Percentiles rank a stretch among this genome's conserved stretches.
phyloP scores from a whole-genome alignment of 1,140 invertebrate species.

The Bombus pascuorum region DNA sequence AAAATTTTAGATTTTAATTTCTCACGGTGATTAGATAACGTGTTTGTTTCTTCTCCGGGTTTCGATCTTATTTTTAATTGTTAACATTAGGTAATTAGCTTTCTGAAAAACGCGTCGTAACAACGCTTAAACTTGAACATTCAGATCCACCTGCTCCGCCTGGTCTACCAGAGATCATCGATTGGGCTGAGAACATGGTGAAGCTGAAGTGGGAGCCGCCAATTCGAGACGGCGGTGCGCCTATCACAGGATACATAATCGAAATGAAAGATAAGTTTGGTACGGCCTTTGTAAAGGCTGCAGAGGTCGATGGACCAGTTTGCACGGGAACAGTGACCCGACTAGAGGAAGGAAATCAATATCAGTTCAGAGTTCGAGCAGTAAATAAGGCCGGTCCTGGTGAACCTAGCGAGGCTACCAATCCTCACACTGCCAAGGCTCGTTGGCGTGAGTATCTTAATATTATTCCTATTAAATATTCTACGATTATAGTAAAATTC shows the following conservation, averaged over 20 bases:
- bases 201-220: slow-evolving; percentile 98
- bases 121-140: background rate
- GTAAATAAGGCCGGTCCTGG: slow-evolving; percentile 98
- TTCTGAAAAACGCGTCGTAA: background rate
- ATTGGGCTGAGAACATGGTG: slow-evolving; percentile 96
- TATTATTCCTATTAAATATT: background rate
- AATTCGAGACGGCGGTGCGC: slow-evolving; percentile 96
- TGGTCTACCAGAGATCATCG: slow-evolving; percentile 95
- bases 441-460: slow-evolving; percentile 89
- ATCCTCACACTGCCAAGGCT: slow-evolving; percentile 97
- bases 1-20: too few relatives aligned
- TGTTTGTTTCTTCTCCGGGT: too few relatives aligned
- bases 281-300: slow-evolving; percentile 86
- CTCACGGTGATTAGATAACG: too few relatives aligned
- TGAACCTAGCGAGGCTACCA: slow-evolving; percentile 96
- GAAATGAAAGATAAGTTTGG: slow-evolving; percentile 91
- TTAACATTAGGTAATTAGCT: background rate
- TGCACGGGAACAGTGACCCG: slow-evolving; percentile 93
- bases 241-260: slow-evolving; percentile 97
- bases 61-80: background rate
- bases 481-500: too few relatives aligned
- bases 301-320: slow-evolving; percentile 89
- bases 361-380: slow-evolving; percentile 97
- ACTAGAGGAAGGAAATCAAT: slow-evolving; percentile 96
- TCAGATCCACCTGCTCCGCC: slow-evolving; percentile 92